Evolutionary conservation across 1,140 invertebrate genomes (phyloP).

Genomic region (Diorhabda elongata): DNA sequence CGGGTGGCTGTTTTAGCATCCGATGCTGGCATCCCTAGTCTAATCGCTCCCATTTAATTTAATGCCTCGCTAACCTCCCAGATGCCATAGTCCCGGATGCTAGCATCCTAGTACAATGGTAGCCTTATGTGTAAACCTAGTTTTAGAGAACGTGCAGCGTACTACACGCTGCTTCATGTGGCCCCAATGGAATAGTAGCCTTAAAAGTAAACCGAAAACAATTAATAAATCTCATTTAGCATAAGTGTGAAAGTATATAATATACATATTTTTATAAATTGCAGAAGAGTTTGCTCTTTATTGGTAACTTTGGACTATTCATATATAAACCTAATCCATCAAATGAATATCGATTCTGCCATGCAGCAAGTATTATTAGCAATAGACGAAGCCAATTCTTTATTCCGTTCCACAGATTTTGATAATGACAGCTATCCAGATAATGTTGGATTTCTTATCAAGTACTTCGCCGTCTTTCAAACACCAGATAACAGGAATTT

Average conservation of each 20-base stretch:
- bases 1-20: too few species aligned
- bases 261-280: conserved; percentile 10
- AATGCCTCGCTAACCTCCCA: too few species aligned
- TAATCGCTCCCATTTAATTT: too few species aligned
- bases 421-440: conserved; percentile 33
- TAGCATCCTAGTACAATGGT: too few species aligned
- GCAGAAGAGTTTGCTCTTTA: conserved; percentile 27
- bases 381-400: conserved; percentile 30
- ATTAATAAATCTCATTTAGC: neutral
- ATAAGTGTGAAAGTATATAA: neutral
- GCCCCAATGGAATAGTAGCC: neutral
- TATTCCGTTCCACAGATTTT: conserved; percentile 35
- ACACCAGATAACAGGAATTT: conserved; percentile 15
- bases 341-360: conserved; percentile 19
- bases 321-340: conserved; percentile 22
- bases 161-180: too few species aligned
- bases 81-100: too few species aligned
- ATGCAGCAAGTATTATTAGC: conserved; percentile 26
- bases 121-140: too few species aligned
- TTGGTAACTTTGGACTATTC: conserved; percentile 27
- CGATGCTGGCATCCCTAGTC: too few species aligned
- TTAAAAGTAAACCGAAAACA: neutral
- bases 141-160: too few species aligned
- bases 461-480: conserved; percentile 22
- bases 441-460: conserved; percentile 33